Evolutionary conservation across 64 coral and sea anemone species (phyloP).

Genomic region (Dendronephthya gigantea): DNA sequence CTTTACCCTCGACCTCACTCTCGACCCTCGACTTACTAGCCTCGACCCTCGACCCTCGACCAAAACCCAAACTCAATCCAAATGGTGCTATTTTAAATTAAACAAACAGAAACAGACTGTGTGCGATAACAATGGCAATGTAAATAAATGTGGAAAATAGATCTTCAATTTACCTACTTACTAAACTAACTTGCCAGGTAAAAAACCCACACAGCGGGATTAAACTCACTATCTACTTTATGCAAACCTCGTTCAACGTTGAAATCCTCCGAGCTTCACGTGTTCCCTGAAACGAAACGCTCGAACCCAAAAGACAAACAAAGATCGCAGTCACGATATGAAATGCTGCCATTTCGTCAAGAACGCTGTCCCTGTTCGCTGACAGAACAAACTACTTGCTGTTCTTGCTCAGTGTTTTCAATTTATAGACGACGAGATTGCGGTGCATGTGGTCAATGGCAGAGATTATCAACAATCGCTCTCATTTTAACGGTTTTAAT

Average conservation of each 20-base stretch:
- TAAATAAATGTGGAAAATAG: too few species aligned
- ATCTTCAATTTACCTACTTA: not conserved
- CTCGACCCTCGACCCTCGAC: too few species aligned
- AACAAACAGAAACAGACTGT: not conserved
- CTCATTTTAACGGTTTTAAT: not conserved
- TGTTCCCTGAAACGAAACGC: not conserved
- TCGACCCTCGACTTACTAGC: too few species aligned
- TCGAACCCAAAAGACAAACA: not conserved
- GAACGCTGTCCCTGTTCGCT: not conserved
- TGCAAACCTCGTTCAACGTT: not conserved
- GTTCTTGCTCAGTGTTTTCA: not conserved
- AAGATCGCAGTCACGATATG: not conserved
- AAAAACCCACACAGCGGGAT: not conserved
- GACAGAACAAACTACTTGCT: not conserved
- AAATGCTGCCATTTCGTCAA: not conserved
- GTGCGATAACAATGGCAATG: not conserved
- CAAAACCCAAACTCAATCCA: not conserved
- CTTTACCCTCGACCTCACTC: too few species aligned
- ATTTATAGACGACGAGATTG: not conserved
- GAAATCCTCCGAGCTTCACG: not conserved
- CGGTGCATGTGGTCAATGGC: not conserved
- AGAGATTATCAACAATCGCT: not conserved
- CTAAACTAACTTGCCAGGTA: not conserved
- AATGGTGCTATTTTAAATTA: not conserved
- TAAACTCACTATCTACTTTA: not conserved